phyloP scores from a whole-genome alignment of 2,888 invertebrate genomes.

The Amblyteles armatorius region DNA sequence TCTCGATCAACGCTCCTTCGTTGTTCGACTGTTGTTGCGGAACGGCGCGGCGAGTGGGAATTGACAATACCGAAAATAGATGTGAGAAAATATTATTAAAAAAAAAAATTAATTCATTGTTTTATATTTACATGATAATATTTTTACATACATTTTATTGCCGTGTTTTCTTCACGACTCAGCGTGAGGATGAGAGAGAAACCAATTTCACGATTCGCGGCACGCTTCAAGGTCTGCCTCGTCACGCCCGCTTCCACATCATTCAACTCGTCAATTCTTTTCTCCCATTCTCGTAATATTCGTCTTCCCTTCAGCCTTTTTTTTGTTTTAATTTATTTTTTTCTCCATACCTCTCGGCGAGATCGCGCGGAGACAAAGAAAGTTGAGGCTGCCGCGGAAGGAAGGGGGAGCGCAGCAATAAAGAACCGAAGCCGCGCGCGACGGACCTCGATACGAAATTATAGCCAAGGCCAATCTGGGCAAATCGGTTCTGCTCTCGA shows the following conservation, averaged over 20 bases:
- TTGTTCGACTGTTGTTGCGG: background rate
- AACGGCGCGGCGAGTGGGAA: background rate
- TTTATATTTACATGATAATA: background rate
- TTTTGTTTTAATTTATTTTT: conserved; percentile 7
- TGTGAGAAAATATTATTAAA: background rate
- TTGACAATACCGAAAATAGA: background rate
- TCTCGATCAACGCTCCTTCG: background rate
- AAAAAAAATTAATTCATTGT: background rate
- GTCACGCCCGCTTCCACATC: conserved; percentile 54
- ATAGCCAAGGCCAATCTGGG: conserved; percentile 29
- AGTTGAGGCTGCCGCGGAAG: conserved; percentile 63
- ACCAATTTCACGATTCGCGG: conserved; percentile 56
- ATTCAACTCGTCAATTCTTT: conserved; percentile 38
- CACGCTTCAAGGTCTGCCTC: conserved; percentile 53
- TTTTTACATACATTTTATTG: background rate
- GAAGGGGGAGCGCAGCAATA: conserved; percentile 25
- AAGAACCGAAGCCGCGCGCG: conserved; percentile 36
- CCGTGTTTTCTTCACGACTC: conserved; percentile 11
- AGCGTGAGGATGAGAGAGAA: conserved; percentile 32
- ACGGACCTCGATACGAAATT: conserved; percentile 50
- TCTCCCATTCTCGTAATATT: conserved; percentile 38
- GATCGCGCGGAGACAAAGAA: conserved; percentile 72
- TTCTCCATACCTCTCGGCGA: conserved; percentile 40
- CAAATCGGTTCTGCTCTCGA: background rate
- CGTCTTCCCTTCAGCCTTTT: background rate